phyloP scores from a whole-genome alignment of 2,888 invertebrate genomes.

The Dicranocentrus wangi region DNA sequence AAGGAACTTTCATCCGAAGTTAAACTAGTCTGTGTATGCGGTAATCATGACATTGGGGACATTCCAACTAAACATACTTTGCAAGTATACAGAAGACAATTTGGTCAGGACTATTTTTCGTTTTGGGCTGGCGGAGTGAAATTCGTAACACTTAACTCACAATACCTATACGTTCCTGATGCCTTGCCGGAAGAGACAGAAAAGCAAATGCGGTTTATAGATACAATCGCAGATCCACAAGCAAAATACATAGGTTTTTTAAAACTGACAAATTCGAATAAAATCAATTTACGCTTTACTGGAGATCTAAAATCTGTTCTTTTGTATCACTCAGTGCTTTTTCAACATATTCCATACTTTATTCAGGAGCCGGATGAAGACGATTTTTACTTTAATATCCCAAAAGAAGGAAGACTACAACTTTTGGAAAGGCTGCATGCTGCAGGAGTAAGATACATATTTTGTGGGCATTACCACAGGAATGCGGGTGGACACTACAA shows the following conservation, averaged over 20 bases:
- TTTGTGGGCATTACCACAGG: constrained; percentile 76
- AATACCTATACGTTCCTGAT: constrained; percentile 74
- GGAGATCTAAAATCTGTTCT: not conserved
- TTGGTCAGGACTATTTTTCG: constrained; percentile 77
- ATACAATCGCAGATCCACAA: constrained; percentile 69
- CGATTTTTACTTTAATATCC: constrained; percentile 75
- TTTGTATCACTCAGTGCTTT: constrained; percentile 73
- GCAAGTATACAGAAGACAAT: constrained; percentile 73
- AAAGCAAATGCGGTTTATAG: constrained; percentile 76
- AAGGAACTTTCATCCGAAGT: constrained; percentile 75
- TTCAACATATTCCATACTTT: constrained; percentile 77
- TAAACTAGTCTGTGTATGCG: constrained; percentile 77
- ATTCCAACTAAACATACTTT: constrained; percentile 75
- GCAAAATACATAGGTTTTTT: constrained; percentile 71
- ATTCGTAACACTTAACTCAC: constrained; percentile 77
- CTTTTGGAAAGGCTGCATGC: constrained; percentile 75
- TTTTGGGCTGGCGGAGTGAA: constrained; percentile 77
- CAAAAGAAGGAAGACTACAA: constrained; percentile 73
- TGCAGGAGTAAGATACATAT: constrained; percentile 76
- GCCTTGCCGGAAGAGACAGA: constrained; percentile 74
- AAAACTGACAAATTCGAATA: too few relatives aligned
- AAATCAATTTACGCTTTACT: not conserved
- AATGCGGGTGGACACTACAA: constrained; percentile 75
- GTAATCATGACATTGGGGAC: constrained; percentile 78
- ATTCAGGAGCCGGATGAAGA: constrained; percentile 74